Evolutionary conservation across 2,113 vertebrate species (phyloP), one percentile per base, ranked within the genome.

Genomic region (Dromiciops gliroides): DNA sequence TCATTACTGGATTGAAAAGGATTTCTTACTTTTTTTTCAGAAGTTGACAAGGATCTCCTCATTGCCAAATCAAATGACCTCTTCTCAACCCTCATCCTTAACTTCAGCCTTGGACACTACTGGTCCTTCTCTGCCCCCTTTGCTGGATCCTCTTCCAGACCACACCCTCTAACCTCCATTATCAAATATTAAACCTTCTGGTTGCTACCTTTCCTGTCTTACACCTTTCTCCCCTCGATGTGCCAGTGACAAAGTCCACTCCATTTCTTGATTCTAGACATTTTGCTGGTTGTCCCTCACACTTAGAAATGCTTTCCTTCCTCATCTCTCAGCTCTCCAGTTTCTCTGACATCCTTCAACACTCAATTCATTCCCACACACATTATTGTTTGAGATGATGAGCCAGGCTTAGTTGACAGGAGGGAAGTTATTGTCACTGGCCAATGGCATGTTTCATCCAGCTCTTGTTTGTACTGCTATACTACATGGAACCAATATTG

Each of bases 351-450:
- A 37, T 67, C 67, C n/a, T 83, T 83, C 14, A 44, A 83, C 37
- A 22, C 6, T 83, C 19, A 22, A 0, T 1, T n/a, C 67, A n/a
- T 11, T 12, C 28, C 3, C 6, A 1, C 53, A 0, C 26, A 28
- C n/a, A 4, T 67, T 67, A 67, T 12, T 67, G 3, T 53, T 37
- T 37, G 31, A 67, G 3, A 12, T 37, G 31, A 31, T 31, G n/a
- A 37, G 11, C 31, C 28, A 14, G 11, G 28, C 31, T 67, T 14
- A 37, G 10, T 37, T 67, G 56, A 67, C 11, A 67, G 1, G 2
- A 37, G 3, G 28, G 56, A 67, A 67, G 28, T 10, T 37, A 67
- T 3, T 67, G 37, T 67, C 56, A 67, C 56, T 67, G 56, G 37
- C 31, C 56, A 31, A 37, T 67, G 28, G 0, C 56, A 67, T 67